Conservation (phyloP, 2,113 vertebrate genomes). For the Eolophus roseicapilla region DNA sequence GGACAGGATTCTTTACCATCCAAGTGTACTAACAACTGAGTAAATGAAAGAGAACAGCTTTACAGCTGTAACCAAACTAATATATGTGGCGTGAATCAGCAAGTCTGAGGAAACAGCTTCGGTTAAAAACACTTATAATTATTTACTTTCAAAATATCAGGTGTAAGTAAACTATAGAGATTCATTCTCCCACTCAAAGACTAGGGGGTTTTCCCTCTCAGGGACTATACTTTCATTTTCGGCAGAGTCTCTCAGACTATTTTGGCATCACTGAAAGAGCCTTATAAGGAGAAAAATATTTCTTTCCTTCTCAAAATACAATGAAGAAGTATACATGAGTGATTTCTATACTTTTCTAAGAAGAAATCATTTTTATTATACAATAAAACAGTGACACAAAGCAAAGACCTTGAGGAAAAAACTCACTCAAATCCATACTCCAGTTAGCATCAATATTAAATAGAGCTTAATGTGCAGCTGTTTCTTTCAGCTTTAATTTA, state of each 20-base stretch:
- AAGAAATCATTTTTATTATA: background rate
- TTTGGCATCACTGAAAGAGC: background rate
- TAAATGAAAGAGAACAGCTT: background rate
- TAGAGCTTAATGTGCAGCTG: slow-evolving; percentile 61
- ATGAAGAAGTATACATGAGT: background rate
- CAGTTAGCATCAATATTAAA: slow-evolving; percentile 60
- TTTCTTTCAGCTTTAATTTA: slow-evolving; percentile 70
- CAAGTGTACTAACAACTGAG: background rate
- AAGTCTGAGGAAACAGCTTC: background rate
- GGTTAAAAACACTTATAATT: background rate
- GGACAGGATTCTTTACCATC: background rate
- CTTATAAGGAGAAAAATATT: background rate
- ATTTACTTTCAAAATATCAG: background rate
- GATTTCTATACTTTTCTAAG: background rate
- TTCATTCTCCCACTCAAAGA: background rate
- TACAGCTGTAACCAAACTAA: background rate
- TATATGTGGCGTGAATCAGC: background rate
- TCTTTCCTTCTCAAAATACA: background rate
- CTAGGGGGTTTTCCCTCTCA: background rate
- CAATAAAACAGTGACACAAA: background rate
- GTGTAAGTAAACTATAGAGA: background rate
- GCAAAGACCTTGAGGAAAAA: slow-evolving; percentile 39
- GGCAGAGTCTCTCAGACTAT: background rate
- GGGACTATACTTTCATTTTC: background rate
- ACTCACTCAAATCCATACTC: slow-evolving; percentile 45